These are phyloP conservation scores for Seriola dumerili DNA, from an alignment of 2,113 vertebrate species.

Conservation along the genomic window DNA sequence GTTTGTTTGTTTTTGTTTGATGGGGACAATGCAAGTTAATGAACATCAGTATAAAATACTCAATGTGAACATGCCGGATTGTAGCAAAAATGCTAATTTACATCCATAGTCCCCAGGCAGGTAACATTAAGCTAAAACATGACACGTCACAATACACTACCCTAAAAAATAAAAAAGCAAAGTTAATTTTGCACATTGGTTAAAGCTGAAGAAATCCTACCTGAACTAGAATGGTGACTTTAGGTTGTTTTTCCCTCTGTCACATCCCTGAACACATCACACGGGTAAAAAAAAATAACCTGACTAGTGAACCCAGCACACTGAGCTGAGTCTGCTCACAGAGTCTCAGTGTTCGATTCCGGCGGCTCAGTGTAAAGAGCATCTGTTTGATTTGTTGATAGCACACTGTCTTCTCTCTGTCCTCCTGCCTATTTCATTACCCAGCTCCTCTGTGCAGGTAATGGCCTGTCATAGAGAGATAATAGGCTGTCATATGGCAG, in stretches of 20 bases:
- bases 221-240: not conserved
- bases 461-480: slow-evolving; percentile 78
- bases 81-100: too few relatives aligned
- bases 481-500: slow-evolving; percentile 75
- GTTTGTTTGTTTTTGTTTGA: too few relatives aligned
- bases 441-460: slow-evolving; percentile 72
- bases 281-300: not conserved
- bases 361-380: slow-evolving; percentile 45
- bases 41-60: too few relatives aligned
- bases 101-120: too few relatives aligned
- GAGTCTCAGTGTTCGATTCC: slow-evolving; percentile 14
- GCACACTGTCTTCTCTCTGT: slow-evolving; percentile 65
- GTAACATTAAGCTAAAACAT: too few relatives aligned
- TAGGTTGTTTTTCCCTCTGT: not conserved
- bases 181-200: not conserved
- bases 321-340: slow-evolving; percentile 7
- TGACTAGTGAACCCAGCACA: not conserved
- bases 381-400: slow-evolving; percentile 77
- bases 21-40: too few relatives aligned
- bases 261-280: slow-evolving; percentile 16
- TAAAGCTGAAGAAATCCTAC: not conserved
- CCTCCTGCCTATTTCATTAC: slow-evolving; percentile 76
- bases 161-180: not conserved
- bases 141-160: too few relatives aligned
- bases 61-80: too few relatives aligned